These are phyloP conservation scores for Anthoscopus minutus DNA, from an alignment of 2,113 vertebrate species.

Conservation along the genomic window DNA sequence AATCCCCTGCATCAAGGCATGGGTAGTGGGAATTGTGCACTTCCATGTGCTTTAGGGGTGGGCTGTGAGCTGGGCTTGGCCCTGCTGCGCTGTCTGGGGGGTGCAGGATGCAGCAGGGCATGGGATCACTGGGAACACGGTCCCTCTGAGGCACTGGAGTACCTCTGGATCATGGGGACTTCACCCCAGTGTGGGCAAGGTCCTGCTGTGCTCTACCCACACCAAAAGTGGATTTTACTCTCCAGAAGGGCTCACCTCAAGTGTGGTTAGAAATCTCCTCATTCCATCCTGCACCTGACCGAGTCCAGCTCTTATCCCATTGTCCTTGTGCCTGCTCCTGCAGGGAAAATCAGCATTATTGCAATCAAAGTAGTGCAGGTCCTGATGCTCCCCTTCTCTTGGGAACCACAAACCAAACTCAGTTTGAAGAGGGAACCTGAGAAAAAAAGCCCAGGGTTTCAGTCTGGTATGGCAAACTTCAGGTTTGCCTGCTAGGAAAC, in stretches of 20 bases:
- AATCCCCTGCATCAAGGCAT: neutral
- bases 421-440: neutral
- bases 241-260: neutral
- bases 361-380: neutral
- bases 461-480: neutral
- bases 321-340: neutral
- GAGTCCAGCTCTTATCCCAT: neutral
- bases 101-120: neutral
- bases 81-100: neutral
- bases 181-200: neutral
- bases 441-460: neutral
- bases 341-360: neutral
- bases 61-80: neutral
- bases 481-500: neutral
- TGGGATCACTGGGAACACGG: neutral
- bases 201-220: neutral
- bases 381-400: neutral
- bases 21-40: neutral
- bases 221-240: neutral
- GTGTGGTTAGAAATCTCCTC: neutral
- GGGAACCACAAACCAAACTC: neutral
- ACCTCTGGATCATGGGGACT: neutral
- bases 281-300: neutral
- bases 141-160: neutral
- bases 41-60: accelerated